Conservation (phyloP, 2,113 vertebrate genomes). For the Hymenochirus boettgeri region DNA sequence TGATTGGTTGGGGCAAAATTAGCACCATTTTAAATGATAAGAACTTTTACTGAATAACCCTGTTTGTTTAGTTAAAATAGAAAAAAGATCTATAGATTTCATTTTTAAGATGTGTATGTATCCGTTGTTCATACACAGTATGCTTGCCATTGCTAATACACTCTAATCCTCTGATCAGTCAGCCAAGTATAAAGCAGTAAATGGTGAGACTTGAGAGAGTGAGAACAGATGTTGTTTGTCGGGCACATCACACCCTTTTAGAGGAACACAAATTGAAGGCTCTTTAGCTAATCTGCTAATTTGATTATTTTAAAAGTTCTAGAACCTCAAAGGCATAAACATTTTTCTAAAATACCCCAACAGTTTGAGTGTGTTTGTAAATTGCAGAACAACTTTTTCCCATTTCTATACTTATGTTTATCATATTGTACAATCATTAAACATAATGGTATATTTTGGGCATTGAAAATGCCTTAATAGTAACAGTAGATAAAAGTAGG, state of each 20-base stretch:
- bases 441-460: too few species aligned
- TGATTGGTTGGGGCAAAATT: too few species aligned
- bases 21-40: too few species aligned
- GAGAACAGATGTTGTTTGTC: slow-evolving; percentile 40
- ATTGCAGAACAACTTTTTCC: too few species aligned
- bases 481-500: too few species aligned
- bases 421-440: too few species aligned
- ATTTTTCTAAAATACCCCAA: neutral
- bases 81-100: too few species aligned
- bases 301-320: slow-evolving; percentile 37
- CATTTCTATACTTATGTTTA: too few species aligned
- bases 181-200: slow-evolving; percentile 37
- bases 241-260: slow-evolving; percentile 25
- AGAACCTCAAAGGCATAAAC: neutral
- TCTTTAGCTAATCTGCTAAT: slow-evolving; percentile 27
- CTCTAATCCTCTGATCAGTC: slow-evolving; percentile 39
- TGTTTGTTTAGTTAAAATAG: too few species aligned
- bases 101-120: neutral
- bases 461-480: too few species aligned
- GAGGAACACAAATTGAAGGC: slow-evolving; percentile 30
- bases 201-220: slow-evolving; percentile 36
- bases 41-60: too few species aligned
- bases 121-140: slow-evolving; percentile 20
- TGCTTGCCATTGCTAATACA: slow-evolving; percentile 35
- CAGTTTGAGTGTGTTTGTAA: neutral